These are phyloP conservation scores for Calidris pugnax DNA, from an alignment of 2,113 vertebrate genomes.

Conservation along the genomic window DNA sequence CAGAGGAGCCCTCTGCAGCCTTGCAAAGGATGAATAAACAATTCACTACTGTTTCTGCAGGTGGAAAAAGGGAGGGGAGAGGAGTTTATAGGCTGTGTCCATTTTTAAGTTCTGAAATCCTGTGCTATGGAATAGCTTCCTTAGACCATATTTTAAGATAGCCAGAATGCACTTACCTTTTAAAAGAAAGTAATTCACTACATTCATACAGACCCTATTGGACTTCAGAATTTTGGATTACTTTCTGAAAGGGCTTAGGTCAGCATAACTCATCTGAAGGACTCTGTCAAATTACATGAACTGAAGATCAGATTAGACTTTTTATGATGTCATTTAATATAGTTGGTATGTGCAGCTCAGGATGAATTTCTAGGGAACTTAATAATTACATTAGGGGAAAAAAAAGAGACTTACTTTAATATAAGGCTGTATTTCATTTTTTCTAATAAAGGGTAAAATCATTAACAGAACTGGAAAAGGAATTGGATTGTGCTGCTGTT, in stretches of 20 bases:
- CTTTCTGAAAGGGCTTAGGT: background rate
- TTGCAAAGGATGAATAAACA: background rate
- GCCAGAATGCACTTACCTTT: background rate
- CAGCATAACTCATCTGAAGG: background rate
- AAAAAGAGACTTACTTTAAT: slow-evolving; percentile 1
- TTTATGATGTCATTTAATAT: background rate
- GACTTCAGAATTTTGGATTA: background rate
- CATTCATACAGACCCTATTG: background rate
- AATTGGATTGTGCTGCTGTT: slow-evolving; percentile 74
- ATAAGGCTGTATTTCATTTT: slow-evolving; percentile 1
- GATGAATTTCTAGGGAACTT: slow-evolving; percentile 10
- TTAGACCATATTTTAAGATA: background rate
- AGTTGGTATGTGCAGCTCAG: background rate
- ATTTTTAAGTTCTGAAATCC: background rate
- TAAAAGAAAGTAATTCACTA: background rate
- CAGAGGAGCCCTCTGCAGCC: background rate
- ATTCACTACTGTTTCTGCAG: background rate
- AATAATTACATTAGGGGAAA: background rate
- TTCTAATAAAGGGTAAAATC: slow-evolving; percentile 81
- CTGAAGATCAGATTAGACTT: slow-evolving; percentile 5
- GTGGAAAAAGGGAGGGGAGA: background rate
- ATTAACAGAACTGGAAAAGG: slow-evolving; percentile 81
- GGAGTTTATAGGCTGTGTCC: background rate
- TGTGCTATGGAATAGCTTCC: background rate
- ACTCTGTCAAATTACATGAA: background rate